These are phyloP conservation scores for Eleutherodactylus coqui DNA, from an alignment of 2,797 vertebrate genomes.

Conservation along the genomic window DNA sequence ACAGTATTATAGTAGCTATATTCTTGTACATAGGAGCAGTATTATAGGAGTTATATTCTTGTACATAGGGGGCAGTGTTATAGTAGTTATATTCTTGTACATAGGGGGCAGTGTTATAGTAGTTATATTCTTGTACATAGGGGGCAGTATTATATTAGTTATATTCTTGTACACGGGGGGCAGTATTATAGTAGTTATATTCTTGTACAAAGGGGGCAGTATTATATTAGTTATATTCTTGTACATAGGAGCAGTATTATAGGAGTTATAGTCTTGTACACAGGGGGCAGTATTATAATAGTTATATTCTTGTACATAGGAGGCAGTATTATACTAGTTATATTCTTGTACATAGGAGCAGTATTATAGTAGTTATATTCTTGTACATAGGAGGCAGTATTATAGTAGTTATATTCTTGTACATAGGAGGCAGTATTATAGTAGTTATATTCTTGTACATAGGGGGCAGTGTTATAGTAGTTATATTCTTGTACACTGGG, in stretches of 20 bases:
- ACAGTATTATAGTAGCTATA: neutral
- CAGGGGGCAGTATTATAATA: neutral
- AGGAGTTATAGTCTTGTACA: too few relatives aligned
- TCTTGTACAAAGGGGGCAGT: too few relatives aligned
- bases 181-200: neutral
- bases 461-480: neutral
- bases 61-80: too few relatives aligned
- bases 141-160: conserved; percentile 9
- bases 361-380: conserved; percentile 14
- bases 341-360: conserved; percentile 8
- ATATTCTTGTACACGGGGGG: neutral
- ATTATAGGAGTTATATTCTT: too few relatives aligned
- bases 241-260: too few relatives aligned
- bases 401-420: conserved; percentile 16
- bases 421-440: neutral
- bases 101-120: too few relatives aligned
- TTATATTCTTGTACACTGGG: neutral
- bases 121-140: too few relatives aligned
- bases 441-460: neutral
- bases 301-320: neutral
- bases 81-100: too few relatives aligned
- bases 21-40: too few relatives aligned
- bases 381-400: neutral
- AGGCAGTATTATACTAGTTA: neutral
- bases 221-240: too few relatives aligned